Base-by-base conservation (phyloP, 2,797 vertebrate genomes). In the Podargus strigoides region DNA sequence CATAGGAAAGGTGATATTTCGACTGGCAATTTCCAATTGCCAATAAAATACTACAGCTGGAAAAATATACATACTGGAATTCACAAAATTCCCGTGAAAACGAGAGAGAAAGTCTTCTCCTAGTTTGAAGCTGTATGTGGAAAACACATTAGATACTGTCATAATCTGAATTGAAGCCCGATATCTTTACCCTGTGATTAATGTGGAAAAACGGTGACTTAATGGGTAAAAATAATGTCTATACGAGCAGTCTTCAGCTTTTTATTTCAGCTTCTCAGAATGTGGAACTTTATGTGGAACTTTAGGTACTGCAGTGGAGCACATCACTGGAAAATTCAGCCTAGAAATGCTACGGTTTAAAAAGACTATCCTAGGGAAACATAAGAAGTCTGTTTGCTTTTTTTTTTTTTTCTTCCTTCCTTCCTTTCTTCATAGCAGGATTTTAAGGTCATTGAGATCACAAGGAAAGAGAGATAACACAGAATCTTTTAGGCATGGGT, bases 141-240 rank as follows among this genome's bases (percentile, higher is more conserved):
- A 97, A 98, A 98, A 98, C 73, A 95, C 97, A 98, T 98, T 98
- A 98, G 94, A 92, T 89, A 96, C 53, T 94, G 96, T 97, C 97
- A 97, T 97, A 97, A 97, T 96, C 94, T 97, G 97, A 98, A 96
- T 82, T 93, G 97, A 97, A 97, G 97, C 94, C 97, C n/a, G 95
- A 97, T 98, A 97, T 95, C 97, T 97, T 97, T 97, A 96, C 96
- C 80, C 96, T 95, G 87, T 94, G 96, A 97, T 96, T 97, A 97
- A 98, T 98, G 96, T 97, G 97, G 98, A 98, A 98, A 98, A 97
- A 94, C n/a, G 96, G 87, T 97, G 97, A 97, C 89, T 96, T 97
- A 95, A 96, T 1, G 55, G 94, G 91, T 90, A 87, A 95, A 97
- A 97, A 96, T 92, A 89, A 95, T 85, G 92, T 95, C 90, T 95